Percentiles rank a stretch among this genome's conserved stretches.
Conservation (phyloP, 2,888 invertebrate species). For the Temnothorax ravouxi region DNA sequence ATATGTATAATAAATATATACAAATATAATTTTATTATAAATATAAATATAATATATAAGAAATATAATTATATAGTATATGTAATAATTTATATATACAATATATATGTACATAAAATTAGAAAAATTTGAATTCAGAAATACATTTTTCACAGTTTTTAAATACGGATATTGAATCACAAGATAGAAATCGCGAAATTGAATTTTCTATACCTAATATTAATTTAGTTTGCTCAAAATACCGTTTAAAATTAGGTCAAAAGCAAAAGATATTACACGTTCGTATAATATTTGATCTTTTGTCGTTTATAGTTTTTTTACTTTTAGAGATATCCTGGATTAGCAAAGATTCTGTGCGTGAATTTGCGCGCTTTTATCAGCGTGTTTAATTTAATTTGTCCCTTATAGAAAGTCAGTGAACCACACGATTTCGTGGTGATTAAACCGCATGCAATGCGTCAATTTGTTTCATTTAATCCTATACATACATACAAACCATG, state of each 20-base stretch:
- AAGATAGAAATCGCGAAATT: not conserved
- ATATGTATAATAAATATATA: not conserved
- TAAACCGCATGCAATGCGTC: conserved; percentile 18
- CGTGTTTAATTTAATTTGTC: not conserved
- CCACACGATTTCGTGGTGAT: not conserved
- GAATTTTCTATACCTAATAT: conserved; percentile 21
- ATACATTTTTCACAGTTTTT: not conserved
- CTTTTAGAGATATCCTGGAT: not conserved
- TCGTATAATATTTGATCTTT: not conserved
- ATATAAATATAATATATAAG: not conserved
- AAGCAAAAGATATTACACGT: not conserved
- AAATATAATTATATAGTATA: not conserved
- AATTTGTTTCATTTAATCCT: conserved; percentile 50
- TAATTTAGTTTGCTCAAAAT: not conserved
- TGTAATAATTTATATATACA: not conserved
- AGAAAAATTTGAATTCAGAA: not conserved
- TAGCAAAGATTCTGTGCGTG: not conserved
- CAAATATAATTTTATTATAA: not conserved
- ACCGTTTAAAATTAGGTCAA: conserved; percentile 10
- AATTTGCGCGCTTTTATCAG: not conserved
- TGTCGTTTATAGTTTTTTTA: not conserved
- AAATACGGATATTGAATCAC: not conserved
- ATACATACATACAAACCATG: conserved; percentile 1
- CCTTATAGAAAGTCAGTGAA: conserved; percentile 4
- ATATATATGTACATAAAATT: not conserved